phyloP scores from a whole-genome alignment of 2,113 vertebrate species.

The Trematomus loennbergii region DNA sequence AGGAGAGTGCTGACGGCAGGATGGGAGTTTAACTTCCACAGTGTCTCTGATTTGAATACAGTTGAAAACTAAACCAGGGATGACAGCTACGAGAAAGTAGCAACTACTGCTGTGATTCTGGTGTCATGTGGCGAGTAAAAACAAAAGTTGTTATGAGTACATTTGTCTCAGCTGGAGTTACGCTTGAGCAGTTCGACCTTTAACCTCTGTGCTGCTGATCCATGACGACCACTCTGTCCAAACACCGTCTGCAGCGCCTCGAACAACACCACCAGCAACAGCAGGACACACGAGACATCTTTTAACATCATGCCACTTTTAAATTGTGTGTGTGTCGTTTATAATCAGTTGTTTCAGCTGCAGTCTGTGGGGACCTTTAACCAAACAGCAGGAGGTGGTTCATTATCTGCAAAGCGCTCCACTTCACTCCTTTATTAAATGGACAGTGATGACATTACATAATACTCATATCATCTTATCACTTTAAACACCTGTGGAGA shows the following conservation, averaged over 20 bases:
- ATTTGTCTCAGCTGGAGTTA: conserved; percentile 32
- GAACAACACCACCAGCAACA: not conserved
- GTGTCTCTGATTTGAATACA: not conserved
- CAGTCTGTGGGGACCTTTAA: conserved; percentile 13
- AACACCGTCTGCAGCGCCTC: conserved; percentile 26
- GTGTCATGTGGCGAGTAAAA: not conserved
- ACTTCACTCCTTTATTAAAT: conserved; percentile 7
- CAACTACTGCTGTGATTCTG: conserved; percentile 7
- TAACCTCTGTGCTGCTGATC: conserved; percentile 38
- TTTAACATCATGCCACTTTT: conserved; percentile 62
- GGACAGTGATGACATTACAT: not conserved
- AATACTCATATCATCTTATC: too few relatives aligned
- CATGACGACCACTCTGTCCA: conserved; percentile 16
- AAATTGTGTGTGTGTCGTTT: conserved; percentile 17
- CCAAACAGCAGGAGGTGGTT: conserved; percentile 45
- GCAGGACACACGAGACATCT: conserved; percentile 19
- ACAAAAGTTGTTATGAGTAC: conserved; percentile 5
- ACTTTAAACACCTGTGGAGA: not conserved
- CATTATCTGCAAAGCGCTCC: conserved; percentile 37
- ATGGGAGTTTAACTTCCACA: not conserved
- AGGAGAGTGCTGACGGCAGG: not conserved
- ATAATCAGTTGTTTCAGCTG: conserved; percentile 48
- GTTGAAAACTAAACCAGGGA: not conserved
- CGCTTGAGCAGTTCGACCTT: conserved; percentile 12
- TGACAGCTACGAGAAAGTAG: conserved; percentile 8